These are phyloP conservation scores for Aptenodytes patagonicus DNA, from an alignment of 2,113 vertebrate species.

Conservation along the genomic window DNA sequence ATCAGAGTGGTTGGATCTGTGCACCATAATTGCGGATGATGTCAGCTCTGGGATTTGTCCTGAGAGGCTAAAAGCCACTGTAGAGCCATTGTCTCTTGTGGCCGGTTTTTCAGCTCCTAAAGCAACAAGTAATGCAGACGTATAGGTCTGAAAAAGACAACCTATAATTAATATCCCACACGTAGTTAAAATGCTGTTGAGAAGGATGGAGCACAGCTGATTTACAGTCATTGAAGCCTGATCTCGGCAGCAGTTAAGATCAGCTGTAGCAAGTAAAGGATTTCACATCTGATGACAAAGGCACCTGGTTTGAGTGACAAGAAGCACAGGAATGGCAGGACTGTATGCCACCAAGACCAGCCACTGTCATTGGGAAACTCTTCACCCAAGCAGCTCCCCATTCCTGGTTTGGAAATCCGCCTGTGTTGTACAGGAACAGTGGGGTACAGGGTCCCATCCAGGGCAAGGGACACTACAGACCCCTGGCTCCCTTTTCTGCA, in stretches of 20 bases:
- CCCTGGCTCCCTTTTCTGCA: not conserved
- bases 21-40: slow-evolving; percentile 59
- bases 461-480: not conserved
- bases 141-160: not conserved
- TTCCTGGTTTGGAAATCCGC: not conserved
- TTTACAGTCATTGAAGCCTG: not conserved
- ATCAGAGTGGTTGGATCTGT: slow-evolving; percentile 31
- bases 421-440: not conserved
- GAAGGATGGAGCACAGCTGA: not conserved
- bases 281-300: not conserved
- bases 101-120: not conserved
- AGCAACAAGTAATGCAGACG: slow-evolving; percentile 40
- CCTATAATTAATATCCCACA: slow-evolving; percentile 35
- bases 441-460: not conserved
- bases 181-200: not conserved
- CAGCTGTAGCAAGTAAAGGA: not conserved
- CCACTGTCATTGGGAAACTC: not conserved
- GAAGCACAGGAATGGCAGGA: not conserved
- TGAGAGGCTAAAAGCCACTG: slow-evolving; percentile 33
- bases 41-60: slow-evolving; percentile 56
- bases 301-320: not conserved
- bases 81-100: slow-evolving; percentile 5
- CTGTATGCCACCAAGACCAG: not conserved
- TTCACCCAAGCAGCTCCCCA: not conserved
- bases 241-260: not conserved